A percentile compares a stretch with the other conserved stretches of the same genome.
phyloP scores from a whole-genome alignment of 2,888 invertebrate species.

The Caenorhabditis sp. region DNA sequence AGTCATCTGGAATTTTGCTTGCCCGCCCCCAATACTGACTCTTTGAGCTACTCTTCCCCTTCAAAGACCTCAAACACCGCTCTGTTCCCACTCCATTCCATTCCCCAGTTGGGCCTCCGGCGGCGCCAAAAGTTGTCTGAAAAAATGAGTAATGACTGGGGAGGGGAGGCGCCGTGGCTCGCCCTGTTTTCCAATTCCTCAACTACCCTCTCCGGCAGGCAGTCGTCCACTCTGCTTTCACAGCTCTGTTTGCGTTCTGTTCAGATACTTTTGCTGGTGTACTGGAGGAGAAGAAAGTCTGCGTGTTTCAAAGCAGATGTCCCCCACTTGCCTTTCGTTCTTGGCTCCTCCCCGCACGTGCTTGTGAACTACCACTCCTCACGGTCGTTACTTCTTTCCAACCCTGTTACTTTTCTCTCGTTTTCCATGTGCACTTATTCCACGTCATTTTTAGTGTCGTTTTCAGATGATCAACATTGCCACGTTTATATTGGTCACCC shows the following conservation, averaged over 20 bases:
- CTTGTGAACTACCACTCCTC: constrained; percentile 22
- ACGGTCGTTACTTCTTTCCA: constrained; percentile 3
- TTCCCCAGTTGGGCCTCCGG: constrained; percentile 12
- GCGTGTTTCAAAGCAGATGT: constrained; percentile 55
- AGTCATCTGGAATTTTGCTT: constrained; percentile 25
- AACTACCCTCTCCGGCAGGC: not conserved
- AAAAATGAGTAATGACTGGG: constrained; percentile 25
- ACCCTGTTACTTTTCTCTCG: constrained; percentile 6
- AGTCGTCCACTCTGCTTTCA: too few relatives aligned
- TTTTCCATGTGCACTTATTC: too few relatives aligned
- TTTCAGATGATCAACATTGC: constrained; percentile 38
- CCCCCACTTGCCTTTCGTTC: constrained; percentile 50
- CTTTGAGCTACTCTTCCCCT: constrained; percentile 15
- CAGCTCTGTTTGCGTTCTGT: constrained; percentile 12
- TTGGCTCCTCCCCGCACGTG: constrained; percentile 31
- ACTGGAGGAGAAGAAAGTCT: not conserved
- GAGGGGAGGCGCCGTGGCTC: not conserved
- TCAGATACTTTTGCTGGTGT: not conserved
- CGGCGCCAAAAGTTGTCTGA: constrained; percentile 46
- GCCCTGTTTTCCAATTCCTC: constrained; percentile 1
- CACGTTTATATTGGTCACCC: constrained; percentile 17
- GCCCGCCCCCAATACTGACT: constrained; percentile 40
- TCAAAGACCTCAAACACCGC: constrained; percentile 16
- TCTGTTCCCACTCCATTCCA: not conserved
- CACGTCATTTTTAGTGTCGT: constrained; percentile 1